These are phyloP conservation scores for Puntigrus tetrazona DNA, from an alignment of 2,113 vertebrate species.

Conservation along the genomic window DNA sequence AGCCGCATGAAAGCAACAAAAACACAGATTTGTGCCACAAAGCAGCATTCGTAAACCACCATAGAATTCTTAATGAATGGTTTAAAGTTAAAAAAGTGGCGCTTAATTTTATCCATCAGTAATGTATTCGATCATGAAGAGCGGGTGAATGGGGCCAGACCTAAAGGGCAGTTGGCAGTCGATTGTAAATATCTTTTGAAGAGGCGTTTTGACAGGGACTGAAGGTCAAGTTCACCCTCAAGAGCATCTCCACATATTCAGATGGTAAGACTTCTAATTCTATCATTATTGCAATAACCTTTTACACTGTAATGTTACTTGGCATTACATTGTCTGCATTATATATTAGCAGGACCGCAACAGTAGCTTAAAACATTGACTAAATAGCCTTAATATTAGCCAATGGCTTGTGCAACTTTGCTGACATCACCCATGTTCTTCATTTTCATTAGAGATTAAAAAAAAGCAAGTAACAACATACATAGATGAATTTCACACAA, in stretches of 20 bases:
- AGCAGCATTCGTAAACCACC: not conserved
- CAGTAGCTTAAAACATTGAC: not conserved
- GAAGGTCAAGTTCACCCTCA: not conserved
- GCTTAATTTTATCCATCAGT: not conserved
- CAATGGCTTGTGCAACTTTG: not conserved
- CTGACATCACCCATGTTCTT: not conserved
- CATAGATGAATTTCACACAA: not conserved
- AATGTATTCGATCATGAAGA: not conserved
- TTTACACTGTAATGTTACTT: not conserved
- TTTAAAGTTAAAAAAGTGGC: not conserved
- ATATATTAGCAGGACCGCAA: not conserved
- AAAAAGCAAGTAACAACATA: not conserved
- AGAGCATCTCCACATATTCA: not conserved
- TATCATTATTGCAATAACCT: not conserved
- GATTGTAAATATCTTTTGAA: not conserved
- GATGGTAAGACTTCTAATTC: not conserved
- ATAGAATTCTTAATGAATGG: not conserved
- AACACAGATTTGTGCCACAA: not conserved
- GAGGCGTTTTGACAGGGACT: not conserved
- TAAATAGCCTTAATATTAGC: not conserved
- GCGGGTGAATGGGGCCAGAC: not conserved
- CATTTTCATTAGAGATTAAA: not conserved
- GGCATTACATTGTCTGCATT: not conserved
- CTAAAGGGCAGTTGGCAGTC: not conserved
- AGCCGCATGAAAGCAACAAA: not conserved